phyloP scores from a whole-genome alignment of 2,888 invertebrate genomes.

The Athrips mouffetella region DNA sequence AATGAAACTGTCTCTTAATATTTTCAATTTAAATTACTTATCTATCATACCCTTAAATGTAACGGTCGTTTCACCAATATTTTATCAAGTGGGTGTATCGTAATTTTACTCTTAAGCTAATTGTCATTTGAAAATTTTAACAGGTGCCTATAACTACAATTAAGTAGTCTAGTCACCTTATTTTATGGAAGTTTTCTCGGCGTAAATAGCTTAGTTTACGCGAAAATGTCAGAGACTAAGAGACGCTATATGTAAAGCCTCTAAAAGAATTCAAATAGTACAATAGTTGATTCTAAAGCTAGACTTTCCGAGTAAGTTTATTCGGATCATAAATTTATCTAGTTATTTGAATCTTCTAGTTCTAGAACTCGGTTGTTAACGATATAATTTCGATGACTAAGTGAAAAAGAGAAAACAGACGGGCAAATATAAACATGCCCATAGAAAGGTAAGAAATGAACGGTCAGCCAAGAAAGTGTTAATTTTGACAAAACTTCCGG shows the following conservation, averaged over 20 bases:
- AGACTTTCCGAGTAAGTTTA: not conserved
- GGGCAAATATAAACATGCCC: too few relatives aligned
- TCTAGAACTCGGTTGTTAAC: not conserved
- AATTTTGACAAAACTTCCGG: too few relatives aligned
- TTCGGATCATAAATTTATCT: not conserved
- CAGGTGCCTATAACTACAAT: constrained; percentile 6
- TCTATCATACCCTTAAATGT: not conserved
- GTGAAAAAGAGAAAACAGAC: too few relatives aligned
- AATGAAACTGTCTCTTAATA: not conserved
- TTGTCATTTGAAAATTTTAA: not conserved
- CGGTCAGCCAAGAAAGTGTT: too few relatives aligned
- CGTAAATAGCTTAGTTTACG: not conserved
- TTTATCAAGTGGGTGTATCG: constrained; percentile 5
- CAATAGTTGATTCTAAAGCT: not conserved
- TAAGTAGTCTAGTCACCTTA: constrained; percentile 4
- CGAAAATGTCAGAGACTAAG: not conserved
- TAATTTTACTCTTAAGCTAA: constrained; percentile 6
- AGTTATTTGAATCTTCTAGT: not conserved
- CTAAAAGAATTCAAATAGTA: not conserved
- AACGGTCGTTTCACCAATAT: constrained; percentile 4
- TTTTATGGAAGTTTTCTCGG: not conserved
- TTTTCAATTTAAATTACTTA: not conserved
- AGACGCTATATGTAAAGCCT: not conserved
- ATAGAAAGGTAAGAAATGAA: too few relatives aligned
- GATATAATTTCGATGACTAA: not conserved